Conservation (phyloP, 2,113 vertebrate species). For the Serranochromis macrocephalus region DNA sequence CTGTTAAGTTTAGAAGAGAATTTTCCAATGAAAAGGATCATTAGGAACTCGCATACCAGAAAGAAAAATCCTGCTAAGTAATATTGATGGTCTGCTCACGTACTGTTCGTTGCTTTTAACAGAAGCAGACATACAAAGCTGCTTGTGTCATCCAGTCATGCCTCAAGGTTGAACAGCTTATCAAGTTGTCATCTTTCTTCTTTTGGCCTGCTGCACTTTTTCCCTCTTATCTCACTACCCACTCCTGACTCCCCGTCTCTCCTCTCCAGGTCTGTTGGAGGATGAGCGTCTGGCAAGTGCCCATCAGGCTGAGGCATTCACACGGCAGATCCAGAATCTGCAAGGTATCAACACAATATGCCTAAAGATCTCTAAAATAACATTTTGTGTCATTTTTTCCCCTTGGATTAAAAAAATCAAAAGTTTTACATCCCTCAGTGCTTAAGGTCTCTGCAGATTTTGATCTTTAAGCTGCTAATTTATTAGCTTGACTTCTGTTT, state of each 20-base stretch:
- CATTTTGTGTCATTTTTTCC: background rate
- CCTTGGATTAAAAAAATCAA: background rate
- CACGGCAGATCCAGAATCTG: slow-evolving; percentile 77
- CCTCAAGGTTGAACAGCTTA: slow-evolving; percentile 44
- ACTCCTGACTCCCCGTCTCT: background rate
- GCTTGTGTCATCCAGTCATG: background rate
- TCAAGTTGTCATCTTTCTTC: slow-evolving; percentile 39
- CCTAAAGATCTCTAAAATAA: background rate
- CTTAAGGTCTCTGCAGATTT: background rate
- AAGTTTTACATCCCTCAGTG: background rate
- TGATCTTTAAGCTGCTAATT: background rate
- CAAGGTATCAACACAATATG: slow-evolving; percentile 63
- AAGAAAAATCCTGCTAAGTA: background rate
- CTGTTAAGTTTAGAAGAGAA: background rate
- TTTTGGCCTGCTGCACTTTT: slow-evolving; percentile 13
- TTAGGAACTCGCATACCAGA: background rate
- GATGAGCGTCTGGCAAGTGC: slow-evolving; percentile 84
- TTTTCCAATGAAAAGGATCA: background rate
- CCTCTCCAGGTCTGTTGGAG: slow-evolving; percentile 76
- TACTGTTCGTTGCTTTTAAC: background rate
- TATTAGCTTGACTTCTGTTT: background rate
- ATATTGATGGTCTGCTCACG: background rate
- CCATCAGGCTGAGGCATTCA: slow-evolving; percentile 81
- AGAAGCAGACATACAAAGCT: background rate
- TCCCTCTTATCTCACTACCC: slow-evolving; percentile 14